A percentile compares a stretch with the other conserved stretches of the same genome.
Conservation (phyloP, 2,113 vertebrate genomes). For the Donacobius atricapilla region DNA sequence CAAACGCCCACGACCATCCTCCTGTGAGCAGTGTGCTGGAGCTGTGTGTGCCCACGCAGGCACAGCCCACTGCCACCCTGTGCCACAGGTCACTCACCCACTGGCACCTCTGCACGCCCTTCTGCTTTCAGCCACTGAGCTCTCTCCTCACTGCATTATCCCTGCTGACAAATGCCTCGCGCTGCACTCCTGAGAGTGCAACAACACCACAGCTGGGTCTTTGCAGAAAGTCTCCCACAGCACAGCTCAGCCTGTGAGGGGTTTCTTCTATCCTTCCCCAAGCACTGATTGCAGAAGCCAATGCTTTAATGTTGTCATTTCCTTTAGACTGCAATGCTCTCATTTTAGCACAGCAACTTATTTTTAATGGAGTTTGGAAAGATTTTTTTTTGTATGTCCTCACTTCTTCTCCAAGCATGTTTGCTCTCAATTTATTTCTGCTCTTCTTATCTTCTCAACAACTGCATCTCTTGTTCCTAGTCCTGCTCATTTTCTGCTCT, state of each 20-base stretch:
- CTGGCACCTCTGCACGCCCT: no score
- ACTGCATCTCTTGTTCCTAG: constrained; percentile 62
- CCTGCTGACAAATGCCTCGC: rapidly evolving
- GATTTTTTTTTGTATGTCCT: not conserved
- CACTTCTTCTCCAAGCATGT: constrained; percentile 30
- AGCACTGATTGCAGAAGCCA: not conserved
- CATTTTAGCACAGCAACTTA: constrained; percentile 23
- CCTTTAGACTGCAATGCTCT: not conserved
- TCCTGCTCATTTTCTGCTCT: constrained; percentile 55
- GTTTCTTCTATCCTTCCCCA: not conserved
- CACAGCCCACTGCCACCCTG: not conserved
- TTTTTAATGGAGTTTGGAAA: constrained; percentile 44
- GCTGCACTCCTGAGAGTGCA: not conserved
- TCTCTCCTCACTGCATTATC: not conserved
- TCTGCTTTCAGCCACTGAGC: not conserved
- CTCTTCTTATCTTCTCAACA: constrained; percentile 54
- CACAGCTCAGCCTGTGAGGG: not conserved
- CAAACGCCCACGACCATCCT: rapidly evolving
- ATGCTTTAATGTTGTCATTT: not conserved
- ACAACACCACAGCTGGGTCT: no score
- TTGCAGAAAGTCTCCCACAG: not conserved
- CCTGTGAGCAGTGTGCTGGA: rapidly evolving
- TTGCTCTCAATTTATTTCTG: constrained; percentile 67
- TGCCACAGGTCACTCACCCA: rapidly evolving
- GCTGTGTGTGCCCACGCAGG: rapidly evolving